These are phyloP conservation scores for Sinocyclocheilus maitianheensis DNA, from an alignment of 2,113 vertebrate genomes.

Conservation along the genomic window DNA sequence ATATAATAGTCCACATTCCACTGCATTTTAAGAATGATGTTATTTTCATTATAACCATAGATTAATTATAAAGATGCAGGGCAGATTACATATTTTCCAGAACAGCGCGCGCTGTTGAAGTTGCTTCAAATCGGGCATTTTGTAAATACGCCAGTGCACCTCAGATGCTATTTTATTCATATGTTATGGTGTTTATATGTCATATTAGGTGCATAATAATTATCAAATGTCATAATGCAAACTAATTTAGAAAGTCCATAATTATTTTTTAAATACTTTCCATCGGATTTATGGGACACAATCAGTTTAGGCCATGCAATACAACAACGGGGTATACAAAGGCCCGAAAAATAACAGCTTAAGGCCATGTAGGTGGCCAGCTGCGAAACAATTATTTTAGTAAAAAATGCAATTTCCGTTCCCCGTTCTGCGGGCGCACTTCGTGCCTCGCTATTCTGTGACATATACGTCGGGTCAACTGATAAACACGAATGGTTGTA, in stretches of 20 bases:
- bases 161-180: background rate
- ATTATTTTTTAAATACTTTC: background rate
- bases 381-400: constrained; percentile 45
- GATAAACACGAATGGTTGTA: constrained; percentile 56
- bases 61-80: background rate
- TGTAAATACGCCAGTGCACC: background rate
- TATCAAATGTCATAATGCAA: background rate
- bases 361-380: constrained; percentile 53
- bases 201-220: background rate
- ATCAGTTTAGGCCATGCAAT: background rate
- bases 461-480: constrained; percentile 54
- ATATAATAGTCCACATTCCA: background rate
- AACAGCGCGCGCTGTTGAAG: background rate
- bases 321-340: background rate
- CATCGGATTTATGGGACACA: background rate
- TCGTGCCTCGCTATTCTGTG: constrained; percentile 35
- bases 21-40: background rate
- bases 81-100: background rate
- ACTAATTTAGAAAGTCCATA: background rate
- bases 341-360: constrained; percentile 17
- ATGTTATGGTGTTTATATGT: background rate
- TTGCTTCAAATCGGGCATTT: background rate
- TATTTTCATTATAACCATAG: background rate
- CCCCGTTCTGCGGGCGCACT: constrained; percentile 38
- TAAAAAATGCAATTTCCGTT: constrained; percentile 56